A percentile compares a stretch with the other conserved stretches of the same genome.
These are phyloP conservation scores for Spea multiplicata DNA, from an alignment of 2,113 vertebrate species.

Conservation along the genomic window DNA sequence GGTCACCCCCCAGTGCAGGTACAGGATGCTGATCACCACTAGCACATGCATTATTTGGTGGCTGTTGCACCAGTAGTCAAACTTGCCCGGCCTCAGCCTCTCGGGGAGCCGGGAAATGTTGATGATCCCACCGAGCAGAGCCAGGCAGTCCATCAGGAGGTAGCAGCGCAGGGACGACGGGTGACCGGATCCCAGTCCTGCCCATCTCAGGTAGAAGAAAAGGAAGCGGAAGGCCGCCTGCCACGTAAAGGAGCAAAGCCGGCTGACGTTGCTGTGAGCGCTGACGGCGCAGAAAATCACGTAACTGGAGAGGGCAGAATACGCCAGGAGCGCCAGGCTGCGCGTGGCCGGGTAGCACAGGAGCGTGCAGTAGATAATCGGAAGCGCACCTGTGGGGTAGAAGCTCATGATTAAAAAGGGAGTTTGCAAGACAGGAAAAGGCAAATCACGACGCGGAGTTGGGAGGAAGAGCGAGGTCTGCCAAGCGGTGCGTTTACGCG, in stretches of 20 bases:
- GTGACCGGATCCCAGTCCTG: constrained; percentile 74
- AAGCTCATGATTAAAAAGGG: background rate
- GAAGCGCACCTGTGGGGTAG: constrained; percentile 73
- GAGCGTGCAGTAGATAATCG: constrained; percentile 86
- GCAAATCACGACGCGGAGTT: no score
- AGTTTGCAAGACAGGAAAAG: background rate
- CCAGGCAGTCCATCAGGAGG: constrained; percentile 79
- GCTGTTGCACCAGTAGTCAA: constrained; percentile 91
- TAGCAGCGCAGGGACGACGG: constrained; percentile 78
- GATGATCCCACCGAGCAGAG: constrained; percentile 78
- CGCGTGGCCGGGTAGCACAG: constrained; percentile 73
- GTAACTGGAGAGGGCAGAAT: constrained; percentile 74
- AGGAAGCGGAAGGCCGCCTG: constrained; percentile 78
- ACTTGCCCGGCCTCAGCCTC: constrained; percentile 77
- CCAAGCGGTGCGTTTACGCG: no score
- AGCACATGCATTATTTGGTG: constrained; percentile 93
- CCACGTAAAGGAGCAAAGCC: constrained; percentile 78
- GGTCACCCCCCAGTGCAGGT: constrained; percentile 83
- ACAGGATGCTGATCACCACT: constrained; percentile 80
- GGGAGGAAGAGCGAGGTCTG: no score
- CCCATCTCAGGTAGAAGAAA: constrained; percentile 78
- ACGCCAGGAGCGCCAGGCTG: constrained; percentile 66
- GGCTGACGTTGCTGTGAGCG: constrained; percentile 72
- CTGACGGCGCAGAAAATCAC: constrained; percentile 80
- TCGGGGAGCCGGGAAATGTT: constrained; percentile 83